Evolutionary conservation across 2,113 vertebrate species (phyloP), one percentile per base, ranked within the genome.

Genomic region (Oncorhynchus gorbuscha): DNA sequence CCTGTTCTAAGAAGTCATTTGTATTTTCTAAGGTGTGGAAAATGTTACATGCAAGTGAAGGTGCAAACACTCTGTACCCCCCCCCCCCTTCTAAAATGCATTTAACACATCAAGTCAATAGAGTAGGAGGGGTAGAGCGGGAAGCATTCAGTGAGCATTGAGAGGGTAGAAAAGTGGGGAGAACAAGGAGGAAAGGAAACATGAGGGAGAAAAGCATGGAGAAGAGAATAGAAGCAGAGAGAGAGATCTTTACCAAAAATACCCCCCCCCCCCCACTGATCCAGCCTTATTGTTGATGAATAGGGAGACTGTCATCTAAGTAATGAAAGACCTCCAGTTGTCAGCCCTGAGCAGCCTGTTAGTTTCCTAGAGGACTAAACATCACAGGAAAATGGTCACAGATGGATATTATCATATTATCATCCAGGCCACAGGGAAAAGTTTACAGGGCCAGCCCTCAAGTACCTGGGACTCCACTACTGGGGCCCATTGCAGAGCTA

Each of bases 271-370:
- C 79, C 1, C 30, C 76, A 72, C 82, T 69, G 86, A 74, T 79
- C 86, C 89, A 93, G 16, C 88, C 84, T 90, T 93, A 92, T 93
- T 93, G 89, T 92, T 85, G 84, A 81, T 90, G 88, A 92, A 92
- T 92, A 90, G 86, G 83, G 16, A 85, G 87, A 88, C 84, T 76
- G 81, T 82, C 83, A 84, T 76, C 51, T 80, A 76, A 84, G 79
- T 85, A 87, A 92, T 92, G 88, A 90, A 88, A 92, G 91, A 89
- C 83, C 90, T 85, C 91, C 91, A 90, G 84, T 87, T 87, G 90
- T 83, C 87, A 91, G 83, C 55, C 82, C 88, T 70, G 72, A 83
- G 83, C 84, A 88, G 90, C 87, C 89, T 89, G 89, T 87, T 88
- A 87, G 89, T 83, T 84, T 89, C 85, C 86, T 74, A 39, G 82